Conservation (phyloP, 2,888 invertebrate species). For the Autographa pulchrina region DNA sequence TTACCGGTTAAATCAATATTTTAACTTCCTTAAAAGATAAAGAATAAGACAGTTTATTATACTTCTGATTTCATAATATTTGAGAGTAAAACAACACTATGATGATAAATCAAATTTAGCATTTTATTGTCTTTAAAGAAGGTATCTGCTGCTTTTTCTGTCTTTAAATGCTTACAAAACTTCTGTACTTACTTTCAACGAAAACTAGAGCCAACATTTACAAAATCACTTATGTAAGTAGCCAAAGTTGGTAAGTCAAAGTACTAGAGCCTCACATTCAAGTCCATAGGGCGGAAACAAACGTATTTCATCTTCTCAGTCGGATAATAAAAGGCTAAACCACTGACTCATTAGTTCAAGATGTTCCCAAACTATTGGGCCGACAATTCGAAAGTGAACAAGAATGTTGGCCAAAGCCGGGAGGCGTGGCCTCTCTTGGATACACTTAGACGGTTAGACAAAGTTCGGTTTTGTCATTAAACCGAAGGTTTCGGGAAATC, state of each 20-base stretch:
- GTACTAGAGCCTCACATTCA: constrained; percentile 14
- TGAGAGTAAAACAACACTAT: no score
- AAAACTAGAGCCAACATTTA: background rate
- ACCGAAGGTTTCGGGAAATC: constrained; percentile 55
- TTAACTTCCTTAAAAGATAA: no score
- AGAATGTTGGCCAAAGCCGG: constrained; percentile 61
- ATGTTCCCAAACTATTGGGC: constrained; percentile 67
- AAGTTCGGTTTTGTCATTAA: constrained; percentile 61
- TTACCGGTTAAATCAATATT: background rate
- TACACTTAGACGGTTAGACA: constrained; percentile 48
- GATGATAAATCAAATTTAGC: no score
- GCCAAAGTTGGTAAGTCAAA: background rate
- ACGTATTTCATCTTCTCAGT: constrained; percentile 44
- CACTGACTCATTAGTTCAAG: constrained; percentile 68
- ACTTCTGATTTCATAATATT: no score
- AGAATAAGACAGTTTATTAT: no score
- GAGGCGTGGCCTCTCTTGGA: constrained; percentile 54
- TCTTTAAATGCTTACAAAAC: no score
- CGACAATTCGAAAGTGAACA: constrained; percentile 60
- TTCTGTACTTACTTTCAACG: background rate
- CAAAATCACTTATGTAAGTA: background rate
- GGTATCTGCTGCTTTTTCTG: no score
- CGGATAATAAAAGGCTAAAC: constrained; percentile 64
- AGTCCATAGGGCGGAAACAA: constrained; percentile 26
- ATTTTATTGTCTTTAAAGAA: no score